These are phyloP conservation scores for Corythucha ciliata DNA, from an alignment of 2,888 invertebrate genomes.

Conservation along the genomic window DNA sequence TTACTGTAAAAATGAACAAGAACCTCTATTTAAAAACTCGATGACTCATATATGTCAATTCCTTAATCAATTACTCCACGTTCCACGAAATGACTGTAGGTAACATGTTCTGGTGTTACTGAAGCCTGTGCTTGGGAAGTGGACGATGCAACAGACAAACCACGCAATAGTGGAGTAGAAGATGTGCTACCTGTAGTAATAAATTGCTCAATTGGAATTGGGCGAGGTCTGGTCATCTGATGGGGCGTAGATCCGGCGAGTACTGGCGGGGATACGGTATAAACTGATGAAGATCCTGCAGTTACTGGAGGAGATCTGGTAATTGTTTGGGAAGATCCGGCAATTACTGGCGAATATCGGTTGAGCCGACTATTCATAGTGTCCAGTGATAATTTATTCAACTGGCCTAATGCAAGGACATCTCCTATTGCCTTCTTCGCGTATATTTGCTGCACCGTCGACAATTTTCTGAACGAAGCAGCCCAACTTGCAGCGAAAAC, in stretches of 20 bases:
- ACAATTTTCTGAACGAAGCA: slow-evolving; percentile 21
- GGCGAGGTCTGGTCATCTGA: too few relatives aligned
- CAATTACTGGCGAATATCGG: not conserved
- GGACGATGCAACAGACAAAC: too few relatives aligned
- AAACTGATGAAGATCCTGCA: too few relatives aligned
- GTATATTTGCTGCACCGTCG: slow-evolving; percentile 19
- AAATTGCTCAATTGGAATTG: too few relatives aligned
- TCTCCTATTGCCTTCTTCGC: slow-evolving; percentile 24
- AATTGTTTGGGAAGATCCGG: not conserved
- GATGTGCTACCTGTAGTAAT: too few relatives aligned
- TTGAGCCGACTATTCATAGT: slow-evolving; percentile 9
- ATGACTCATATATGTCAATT: slow-evolving; percentile 1
- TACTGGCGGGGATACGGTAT: too few relatives aligned
- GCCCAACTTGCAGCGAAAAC: slow-evolving; percentile 23
- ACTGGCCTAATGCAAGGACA: slow-evolving; percentile 14
- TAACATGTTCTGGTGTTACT: too few relatives aligned
- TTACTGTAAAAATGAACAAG: not conserved
- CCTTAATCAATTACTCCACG: too few relatives aligned
- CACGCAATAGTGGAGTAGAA: too few relatives aligned
- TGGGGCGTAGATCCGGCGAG: slow-evolving; percentile 1
- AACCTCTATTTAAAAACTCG: slow-evolving; percentile 1
- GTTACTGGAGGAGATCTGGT: not conserved
- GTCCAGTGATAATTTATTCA: slow-evolving; percentile 10
- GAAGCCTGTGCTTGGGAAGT: too few relatives aligned
- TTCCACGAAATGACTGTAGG: too few relatives aligned